phyloP scores from a whole-genome alignment of 2,797 vertebrate species.

The Platyrinchus mystaceus region DNA sequence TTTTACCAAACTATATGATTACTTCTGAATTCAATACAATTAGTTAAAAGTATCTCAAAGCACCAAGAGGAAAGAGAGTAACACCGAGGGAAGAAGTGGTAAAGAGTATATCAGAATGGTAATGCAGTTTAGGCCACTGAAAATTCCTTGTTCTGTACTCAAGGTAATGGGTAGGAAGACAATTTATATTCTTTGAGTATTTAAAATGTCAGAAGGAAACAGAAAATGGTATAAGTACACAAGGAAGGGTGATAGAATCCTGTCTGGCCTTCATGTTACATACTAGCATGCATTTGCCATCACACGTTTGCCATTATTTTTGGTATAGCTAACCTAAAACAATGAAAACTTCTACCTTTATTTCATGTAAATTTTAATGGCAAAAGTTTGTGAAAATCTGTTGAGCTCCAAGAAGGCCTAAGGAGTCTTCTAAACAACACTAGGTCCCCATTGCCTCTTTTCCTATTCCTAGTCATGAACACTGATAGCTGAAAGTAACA shows the following conservation, averaged over 20 bases:
- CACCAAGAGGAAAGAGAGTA: background rate
- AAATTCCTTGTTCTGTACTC: background rate
- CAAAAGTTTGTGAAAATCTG: background rate
- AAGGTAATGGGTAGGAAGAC: background rate
- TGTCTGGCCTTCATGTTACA: background rate
- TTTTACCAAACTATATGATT: background rate
- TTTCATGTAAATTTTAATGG: background rate
- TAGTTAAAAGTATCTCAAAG: background rate
- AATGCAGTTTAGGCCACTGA: background rate
- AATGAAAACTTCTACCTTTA: background rate
- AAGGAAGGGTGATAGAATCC: background rate
- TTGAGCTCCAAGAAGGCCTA: background rate
- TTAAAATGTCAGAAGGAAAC: background rate
- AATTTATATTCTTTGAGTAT: background rate
- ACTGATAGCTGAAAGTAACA: background rate
- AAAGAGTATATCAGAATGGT: background rate
- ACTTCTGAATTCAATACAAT: background rate
- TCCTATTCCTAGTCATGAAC: background rate
- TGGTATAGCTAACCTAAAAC: background rate
- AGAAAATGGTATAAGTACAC: background rate
- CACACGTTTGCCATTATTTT: rapidly evolving
- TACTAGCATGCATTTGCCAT: rapidly evolving
- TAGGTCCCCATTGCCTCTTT: background rate
- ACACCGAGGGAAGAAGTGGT: background rate
- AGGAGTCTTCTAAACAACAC: background rate